phyloP scores from a whole-genome alignment of 1,140 invertebrate genomes.

The Pseudobourletiella spinata region DNA sequence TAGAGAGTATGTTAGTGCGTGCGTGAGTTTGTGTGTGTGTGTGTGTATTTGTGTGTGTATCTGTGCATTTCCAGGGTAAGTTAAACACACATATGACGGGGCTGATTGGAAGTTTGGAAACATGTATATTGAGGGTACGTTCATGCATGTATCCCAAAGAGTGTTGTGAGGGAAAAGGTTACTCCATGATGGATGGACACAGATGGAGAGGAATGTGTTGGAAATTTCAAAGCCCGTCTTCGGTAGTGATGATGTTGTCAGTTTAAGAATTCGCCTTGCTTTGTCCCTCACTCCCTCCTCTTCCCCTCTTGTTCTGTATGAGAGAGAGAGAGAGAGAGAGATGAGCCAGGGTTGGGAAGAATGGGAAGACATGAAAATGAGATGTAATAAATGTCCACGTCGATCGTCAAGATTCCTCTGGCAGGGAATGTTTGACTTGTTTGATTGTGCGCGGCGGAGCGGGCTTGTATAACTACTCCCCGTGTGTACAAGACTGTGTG shows the following conservation, averaged over 20 bases:
- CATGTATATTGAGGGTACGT: too few relatives aligned
- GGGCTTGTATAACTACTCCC: too few relatives aligned
- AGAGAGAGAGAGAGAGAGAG: too few relatives aligned
- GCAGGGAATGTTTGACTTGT: conserved; percentile 2
- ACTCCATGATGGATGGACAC: conserved; percentile 9
- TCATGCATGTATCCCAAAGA: too few relatives aligned
- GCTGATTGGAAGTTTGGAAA: too few relatives aligned
- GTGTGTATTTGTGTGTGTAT: too few relatives aligned
- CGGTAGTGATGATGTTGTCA: conserved; percentile 8
- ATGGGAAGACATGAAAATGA: conserved; percentile 3
- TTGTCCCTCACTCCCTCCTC: background rate
- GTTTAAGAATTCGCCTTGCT: conserved; percentile 3
- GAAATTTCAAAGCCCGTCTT: conserved; percentile 6
- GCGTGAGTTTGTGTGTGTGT: too few relatives aligned
- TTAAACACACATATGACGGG: too few relatives aligned
- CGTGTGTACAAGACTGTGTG: too few relatives aligned
- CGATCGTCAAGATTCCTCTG: background rate
- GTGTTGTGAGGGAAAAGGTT: conserved; percentile 1
- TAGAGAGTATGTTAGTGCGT: too few relatives aligned
- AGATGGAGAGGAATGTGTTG: conserved; percentile 10
- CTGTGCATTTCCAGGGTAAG: too few relatives aligned
- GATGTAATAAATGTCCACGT: conserved; percentile 8
- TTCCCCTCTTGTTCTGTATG: too few relatives aligned
- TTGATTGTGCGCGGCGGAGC: background rate
- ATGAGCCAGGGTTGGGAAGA: background rate